Conservation (phyloP, 2,888 invertebrate species). For the Diarsia brunnea region DNA sequence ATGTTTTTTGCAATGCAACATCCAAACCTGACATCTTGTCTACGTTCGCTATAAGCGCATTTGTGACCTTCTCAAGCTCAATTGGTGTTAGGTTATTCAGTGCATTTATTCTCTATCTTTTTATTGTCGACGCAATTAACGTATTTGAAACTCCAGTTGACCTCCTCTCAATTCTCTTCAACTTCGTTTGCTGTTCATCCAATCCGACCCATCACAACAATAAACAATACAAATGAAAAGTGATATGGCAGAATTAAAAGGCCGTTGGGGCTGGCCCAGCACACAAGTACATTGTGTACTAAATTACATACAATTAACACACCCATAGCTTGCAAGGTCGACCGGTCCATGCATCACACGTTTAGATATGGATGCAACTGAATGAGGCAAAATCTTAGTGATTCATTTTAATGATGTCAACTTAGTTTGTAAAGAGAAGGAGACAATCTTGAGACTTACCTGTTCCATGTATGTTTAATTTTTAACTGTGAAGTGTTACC, state of each 20-base stretch:
- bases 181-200: slow-evolving; percentile 2
- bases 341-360: slow-evolving; percentile 67
- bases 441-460: slow-evolving; percentile 2
- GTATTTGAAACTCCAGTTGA: background rate
- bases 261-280: slow-evolving; percentile 49
- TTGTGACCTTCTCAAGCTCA: background rate
- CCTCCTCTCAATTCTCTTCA: background rate
- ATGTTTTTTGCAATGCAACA: background rate
- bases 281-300: slow-evolving; percentile 49
- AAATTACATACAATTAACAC: slow-evolving; percentile 70
- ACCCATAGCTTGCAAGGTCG: slow-evolving; percentile 72
- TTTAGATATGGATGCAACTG: slow-evolving; percentile 55
- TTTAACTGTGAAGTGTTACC: background rate
- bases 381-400: slow-evolving; percentile 50
- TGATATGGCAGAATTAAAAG: slow-evolving; percentile 56
- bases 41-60: background rate
- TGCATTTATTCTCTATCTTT: background rate
- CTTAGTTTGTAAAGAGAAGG: background rate
- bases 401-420: slow-evolving; percentile 27
- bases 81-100: too few species aligned
- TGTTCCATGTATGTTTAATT: background rate
- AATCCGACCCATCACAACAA: slow-evolving; percentile 3
- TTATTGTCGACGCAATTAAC: too few species aligned
- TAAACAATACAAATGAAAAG: slow-evolving; percentile 53
- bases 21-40: background rate